Evolutionary conservation across 2,888 invertebrate genomes (phyloP), one percentile per base, ranked within the genome.

Genomic region (Stenurella melanura): DNA sequence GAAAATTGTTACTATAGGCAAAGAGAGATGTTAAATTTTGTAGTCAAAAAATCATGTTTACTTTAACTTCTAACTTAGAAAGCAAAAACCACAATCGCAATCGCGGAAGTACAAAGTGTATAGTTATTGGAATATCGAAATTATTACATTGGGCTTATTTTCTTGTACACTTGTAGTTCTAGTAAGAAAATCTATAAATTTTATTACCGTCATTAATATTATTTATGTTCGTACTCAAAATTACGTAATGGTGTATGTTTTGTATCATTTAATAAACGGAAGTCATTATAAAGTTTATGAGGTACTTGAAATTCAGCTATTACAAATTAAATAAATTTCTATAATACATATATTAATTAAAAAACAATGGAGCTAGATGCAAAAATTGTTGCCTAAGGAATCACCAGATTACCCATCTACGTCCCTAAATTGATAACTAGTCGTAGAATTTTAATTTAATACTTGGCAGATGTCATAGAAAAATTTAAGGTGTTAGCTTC

Each of bases 181-280:
- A 21, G 9, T 15, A 26, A 5, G 5, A 19, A 26, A 26, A 61
- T 15, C 60, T 9, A 61, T 63, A 30, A 30, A n/a, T 26, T 67
- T 56, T 67, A 26, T 67, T 67, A 67, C 12, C 21, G 67, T 38
- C 57, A 38, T 57, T 57, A 69, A 69, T 69, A 69, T n/a, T n/a
- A n/a, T 69, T 69, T 34, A 69, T 58, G 57, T 26, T 21, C n/a
- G 5, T 50, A 69, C 57, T 17, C 5, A 19, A 58, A 69, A 57
- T 69, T 69, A 30, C 69, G 69, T 18, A 69, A 69, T 69, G 34
- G 38, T 34, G 21, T 69, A 69, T 69, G 34, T 57, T 69, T 57
- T 58, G 69, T 69, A 68, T 19, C 15, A 30, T 56, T 18, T 69
- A 34, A 69, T 69, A 69, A 18, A 26, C 69, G 69, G 69, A 69